These are phyloP conservation scores for Pyrrhura leucotis DNA, from an alignment of 2,797 vertebrate genomes.

Conservation along the genomic window DNA sequence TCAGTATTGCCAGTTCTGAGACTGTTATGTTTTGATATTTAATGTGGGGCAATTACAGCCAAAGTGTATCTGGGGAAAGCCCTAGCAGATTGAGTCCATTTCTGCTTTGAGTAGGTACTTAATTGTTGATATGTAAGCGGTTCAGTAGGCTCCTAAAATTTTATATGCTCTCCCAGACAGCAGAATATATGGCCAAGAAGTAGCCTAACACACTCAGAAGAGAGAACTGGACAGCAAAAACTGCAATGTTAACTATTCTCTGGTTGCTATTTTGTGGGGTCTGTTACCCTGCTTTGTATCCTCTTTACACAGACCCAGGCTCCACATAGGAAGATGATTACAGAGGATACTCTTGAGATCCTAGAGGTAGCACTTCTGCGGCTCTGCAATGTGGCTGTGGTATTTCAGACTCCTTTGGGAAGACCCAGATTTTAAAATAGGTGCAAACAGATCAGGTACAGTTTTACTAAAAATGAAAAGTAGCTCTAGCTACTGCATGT, in stretches of 20 bases:
- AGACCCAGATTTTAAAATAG: background rate
- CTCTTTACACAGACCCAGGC: background rate
- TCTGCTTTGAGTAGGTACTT: background rate
- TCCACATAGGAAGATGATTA: accelerated
- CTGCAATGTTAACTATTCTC: background rate
- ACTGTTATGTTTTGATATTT: background rate
- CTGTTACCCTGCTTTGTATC: background rate
- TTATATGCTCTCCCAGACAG: background rate
- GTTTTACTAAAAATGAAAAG: background rate
- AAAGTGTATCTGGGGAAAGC: background rate
- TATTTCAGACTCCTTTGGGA: background rate
- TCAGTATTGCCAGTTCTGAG: background rate
- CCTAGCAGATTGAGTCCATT: background rate
- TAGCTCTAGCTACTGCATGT: background rate
- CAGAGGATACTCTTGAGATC: background rate
- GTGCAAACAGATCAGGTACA: background rate
- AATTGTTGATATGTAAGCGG: background rate
- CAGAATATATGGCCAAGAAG: background rate
- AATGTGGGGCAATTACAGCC: background rate
- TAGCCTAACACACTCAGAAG: background rate
- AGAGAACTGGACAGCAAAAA: background rate
- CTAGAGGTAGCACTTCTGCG: background rate
- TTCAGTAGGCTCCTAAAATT: background rate
- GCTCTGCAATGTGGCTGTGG: background rate
- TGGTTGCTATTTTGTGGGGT: background rate